Evolutionary conservation across 2,888 invertebrate genomes (phyloP).

Genomic region (Thymelicus lineola): DNA sequence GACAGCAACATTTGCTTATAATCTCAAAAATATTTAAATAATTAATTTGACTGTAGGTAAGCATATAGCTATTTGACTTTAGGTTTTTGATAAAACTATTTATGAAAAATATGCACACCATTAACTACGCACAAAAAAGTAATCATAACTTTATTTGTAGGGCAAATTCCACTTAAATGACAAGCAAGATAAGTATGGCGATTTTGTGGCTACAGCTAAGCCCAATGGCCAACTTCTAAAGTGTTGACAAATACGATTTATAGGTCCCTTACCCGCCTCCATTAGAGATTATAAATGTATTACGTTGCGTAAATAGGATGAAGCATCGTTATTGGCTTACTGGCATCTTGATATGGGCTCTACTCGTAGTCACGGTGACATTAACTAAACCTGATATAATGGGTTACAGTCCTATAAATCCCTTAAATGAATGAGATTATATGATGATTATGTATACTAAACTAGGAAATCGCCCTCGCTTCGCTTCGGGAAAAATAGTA

Average conservation of each 20-base stretch:
- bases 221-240: conserved; percentile 43
- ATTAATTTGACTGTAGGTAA: too few relatives aligned
- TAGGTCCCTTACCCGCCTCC: conserved; percentile 43
- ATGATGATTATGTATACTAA: too few relatives aligned
- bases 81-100: too few relatives aligned
- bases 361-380: not conserved
- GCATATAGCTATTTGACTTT: too few relatives aligned
- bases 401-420: not conserved
- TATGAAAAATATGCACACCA: too few relatives aligned
- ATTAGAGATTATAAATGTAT: conserved; percentile 41
- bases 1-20: too few relatives aligned
- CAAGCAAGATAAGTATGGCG: not conserved
- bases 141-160: not conserved
- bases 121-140: not conserved
- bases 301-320: conserved; percentile 44
- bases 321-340: conserved; percentile 45
- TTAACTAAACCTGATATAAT: conserved; percentile 2
- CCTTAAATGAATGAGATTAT: not conserved
- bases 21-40: too few relatives aligned
- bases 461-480: too few relatives aligned
- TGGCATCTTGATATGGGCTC: conserved; percentile 18
- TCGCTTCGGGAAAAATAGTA: too few relatives aligned
- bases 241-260: conserved; percentile 45
- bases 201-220: conserved; percentile 6
- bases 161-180: not conserved